phyloP scores from a whole-genome alignment of 2,113 vertebrate species.

The Penelope pileata region DNA sequence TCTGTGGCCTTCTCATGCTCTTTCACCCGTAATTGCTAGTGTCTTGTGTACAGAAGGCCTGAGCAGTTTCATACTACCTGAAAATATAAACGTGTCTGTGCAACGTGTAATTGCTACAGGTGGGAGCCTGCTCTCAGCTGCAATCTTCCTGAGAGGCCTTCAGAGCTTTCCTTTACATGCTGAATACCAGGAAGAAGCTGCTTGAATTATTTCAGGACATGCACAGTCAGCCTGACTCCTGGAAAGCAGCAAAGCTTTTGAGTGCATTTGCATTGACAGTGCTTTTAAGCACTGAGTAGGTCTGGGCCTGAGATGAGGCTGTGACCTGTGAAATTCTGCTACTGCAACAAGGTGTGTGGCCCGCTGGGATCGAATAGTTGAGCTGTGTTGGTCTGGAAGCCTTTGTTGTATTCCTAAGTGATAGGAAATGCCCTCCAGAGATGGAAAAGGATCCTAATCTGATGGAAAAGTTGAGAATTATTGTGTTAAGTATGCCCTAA shows the following conservation, averaged over 20 bases:
- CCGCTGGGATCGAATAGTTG: not conserved
- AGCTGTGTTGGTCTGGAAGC: not conserved
- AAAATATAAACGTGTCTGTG: not conserved
- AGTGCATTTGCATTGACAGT: not conserved
- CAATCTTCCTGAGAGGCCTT: not conserved
- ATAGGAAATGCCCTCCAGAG: not conserved
- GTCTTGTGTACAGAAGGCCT: not conserved
- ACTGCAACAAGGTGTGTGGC: not conserved
- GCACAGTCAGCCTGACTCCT: not conserved
- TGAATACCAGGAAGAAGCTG: rapidly evolving
- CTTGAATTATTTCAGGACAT: not conserved
- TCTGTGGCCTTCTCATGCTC: not conserved
- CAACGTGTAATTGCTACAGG: not conserved
- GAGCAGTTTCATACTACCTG: not conserved
- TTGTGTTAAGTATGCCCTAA: not conserved
- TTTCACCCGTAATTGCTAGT: not conserved
- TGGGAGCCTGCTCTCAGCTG: not conserved
- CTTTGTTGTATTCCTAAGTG: not conserved
- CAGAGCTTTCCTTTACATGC: rapidly evolving
- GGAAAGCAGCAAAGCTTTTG: not conserved
- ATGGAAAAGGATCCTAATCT: slow-evolving; percentile 38
- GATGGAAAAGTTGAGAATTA: slow-evolving; percentile 34
- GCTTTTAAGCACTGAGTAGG: not conserved
- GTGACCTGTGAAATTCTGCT: not conserved
- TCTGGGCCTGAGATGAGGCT: not conserved